Percentiles rank a stretch among this genome's conserved stretches.
These are phyloP conservation scores for Isoperla grammatica DNA, from an alignment of 2,888 invertebrate genomes.

Conservation along the genomic window DNA sequence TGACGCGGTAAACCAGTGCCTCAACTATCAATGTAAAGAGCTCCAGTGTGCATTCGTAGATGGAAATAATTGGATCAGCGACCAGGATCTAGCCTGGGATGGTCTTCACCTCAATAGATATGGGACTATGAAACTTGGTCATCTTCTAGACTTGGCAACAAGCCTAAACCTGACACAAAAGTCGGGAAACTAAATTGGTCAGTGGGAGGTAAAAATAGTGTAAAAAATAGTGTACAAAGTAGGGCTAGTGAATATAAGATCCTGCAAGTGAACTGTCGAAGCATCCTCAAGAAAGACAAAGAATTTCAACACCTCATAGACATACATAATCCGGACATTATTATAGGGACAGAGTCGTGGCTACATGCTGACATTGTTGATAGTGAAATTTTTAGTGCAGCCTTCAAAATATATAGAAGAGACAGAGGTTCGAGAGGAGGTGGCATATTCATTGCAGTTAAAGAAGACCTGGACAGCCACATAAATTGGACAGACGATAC, in stretches of 20 bases:
- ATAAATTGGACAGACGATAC: background rate
- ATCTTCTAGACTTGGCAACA: background rate
- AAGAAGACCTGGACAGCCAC: background rate
- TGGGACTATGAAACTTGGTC: background rate
- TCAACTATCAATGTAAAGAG: background rate
- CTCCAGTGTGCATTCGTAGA: background rate
- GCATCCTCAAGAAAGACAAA: background rate
- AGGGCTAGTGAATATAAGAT: too few relatives aligned
- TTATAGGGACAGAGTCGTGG: conserved; percentile 14
- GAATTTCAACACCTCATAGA: conserved; percentile 6
- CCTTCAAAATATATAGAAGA: background rate
- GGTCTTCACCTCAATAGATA: background rate
- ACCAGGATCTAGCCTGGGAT: background rate
- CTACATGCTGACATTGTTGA: background rate
- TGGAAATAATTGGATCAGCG: background rate
- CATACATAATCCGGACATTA: background rate
- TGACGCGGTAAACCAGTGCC: conserved; percentile 6
- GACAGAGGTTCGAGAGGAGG: conserved; percentile 6
- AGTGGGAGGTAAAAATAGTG: too few relatives aligned
- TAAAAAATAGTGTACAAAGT: too few relatives aligned
- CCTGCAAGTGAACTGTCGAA: conserved; percentile 8
- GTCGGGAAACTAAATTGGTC: background rate
- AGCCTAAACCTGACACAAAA: background rate
- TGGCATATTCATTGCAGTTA: conserved; percentile 2
- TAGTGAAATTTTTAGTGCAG: background rate